Percentiles rank a stretch among this genome's conserved stretches.
phyloP scores from a whole-genome alignment of 2,113 vertebrate genomes.

The Raphicerus campestris region DNA sequence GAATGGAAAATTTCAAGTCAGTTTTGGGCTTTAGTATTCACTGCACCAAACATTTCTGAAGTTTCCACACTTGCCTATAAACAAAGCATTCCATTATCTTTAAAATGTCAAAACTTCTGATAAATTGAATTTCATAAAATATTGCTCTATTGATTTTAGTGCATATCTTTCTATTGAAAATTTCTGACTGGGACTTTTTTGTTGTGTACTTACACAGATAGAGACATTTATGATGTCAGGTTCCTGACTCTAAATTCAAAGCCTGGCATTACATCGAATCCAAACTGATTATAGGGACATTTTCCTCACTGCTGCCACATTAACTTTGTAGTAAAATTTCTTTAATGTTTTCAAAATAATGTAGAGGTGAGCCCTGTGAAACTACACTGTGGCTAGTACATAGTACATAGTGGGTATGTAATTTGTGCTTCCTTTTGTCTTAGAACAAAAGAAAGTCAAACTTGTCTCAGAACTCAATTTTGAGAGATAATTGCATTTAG shows the following conservation, averaged over 20 bases:
- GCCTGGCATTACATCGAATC: neutral
- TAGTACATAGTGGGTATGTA: neutral
- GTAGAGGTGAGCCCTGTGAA: neutral
- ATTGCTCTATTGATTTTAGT: constrained; percentile 79
- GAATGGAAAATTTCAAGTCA: constrained; percentile 63
- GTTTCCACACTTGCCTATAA: constrained; percentile 75
- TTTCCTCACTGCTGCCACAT: neutral
- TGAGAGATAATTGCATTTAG: neutral
- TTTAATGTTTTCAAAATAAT: neutral
- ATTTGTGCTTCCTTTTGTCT: neutral
- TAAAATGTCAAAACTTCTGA: constrained; percentile 77
- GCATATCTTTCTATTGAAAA: constrained; percentile 73
- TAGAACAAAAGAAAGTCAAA: neutral
- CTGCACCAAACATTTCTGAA: constrained; percentile 64
- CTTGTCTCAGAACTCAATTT: neutral
- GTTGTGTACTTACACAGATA: constrained; percentile 33
- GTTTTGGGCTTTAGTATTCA: constrained; percentile 64
- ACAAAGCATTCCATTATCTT: constrained; percentile 77
- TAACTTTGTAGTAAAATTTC: neutral
- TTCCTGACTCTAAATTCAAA: constrained; percentile 6
- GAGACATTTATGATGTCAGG: constrained; percentile 56
- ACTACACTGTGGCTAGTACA: rapidly evolving
- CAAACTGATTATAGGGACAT: neutral
- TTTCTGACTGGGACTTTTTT: constrained; percentile 66
- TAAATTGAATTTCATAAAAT: constrained; percentile 79